phyloP scores from a whole-genome alignment of 2,888 invertebrate genomes.

The Cosmia trapezina region DNA sequence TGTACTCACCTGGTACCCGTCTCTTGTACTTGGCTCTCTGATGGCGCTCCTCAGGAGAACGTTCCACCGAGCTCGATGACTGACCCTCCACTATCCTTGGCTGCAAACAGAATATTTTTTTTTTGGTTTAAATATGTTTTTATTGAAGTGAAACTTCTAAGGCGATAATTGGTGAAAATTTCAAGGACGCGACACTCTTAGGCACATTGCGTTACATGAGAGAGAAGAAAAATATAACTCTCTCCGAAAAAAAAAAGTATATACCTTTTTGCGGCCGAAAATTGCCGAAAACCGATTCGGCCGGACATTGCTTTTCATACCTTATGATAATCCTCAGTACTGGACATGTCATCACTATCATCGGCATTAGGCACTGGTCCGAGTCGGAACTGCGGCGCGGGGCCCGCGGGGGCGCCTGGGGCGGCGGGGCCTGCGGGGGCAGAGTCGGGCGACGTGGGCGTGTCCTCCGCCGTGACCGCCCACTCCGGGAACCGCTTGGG shows the following conservation, averaged over 20 bases:
- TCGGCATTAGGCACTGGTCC: conserved; percentile 83
- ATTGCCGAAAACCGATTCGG: background rate
- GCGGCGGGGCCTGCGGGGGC: conserved; percentile 38
- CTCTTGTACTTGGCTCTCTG: conserved; percentile 85
- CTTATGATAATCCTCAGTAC: conserved; percentile 91
- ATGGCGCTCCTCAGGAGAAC: conserved; percentile 86
- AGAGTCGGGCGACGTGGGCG: conserved; percentile 65
- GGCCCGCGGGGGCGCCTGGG: conserved; percentile 21
- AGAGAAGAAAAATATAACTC: too few species aligned
- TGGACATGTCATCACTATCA: conserved; percentile 91
- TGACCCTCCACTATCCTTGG: conserved; percentile 86
- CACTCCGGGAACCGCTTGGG: conserved; percentile 71
- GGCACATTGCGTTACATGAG: too few species aligned
- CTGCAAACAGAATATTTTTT: conserved; percentile 65
- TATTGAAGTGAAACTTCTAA: background rate
- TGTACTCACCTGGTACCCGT: conserved; percentile 76
- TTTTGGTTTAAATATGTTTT: background rate
- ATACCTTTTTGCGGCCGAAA: too few species aligned
- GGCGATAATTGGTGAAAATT: too few species aligned
- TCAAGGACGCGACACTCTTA: too few species aligned
- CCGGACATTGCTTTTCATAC: conserved; percentile 60
- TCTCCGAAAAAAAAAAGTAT: too few species aligned
- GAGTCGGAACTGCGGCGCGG: conserved; percentile 76
- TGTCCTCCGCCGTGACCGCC: conserved; percentile 57
- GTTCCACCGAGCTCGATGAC: conserved; percentile 86